These are phyloP conservation scores for Euura lappo DNA, from an alignment of 1,140 invertebrate genomes.

Conservation along the genomic window DNA sequence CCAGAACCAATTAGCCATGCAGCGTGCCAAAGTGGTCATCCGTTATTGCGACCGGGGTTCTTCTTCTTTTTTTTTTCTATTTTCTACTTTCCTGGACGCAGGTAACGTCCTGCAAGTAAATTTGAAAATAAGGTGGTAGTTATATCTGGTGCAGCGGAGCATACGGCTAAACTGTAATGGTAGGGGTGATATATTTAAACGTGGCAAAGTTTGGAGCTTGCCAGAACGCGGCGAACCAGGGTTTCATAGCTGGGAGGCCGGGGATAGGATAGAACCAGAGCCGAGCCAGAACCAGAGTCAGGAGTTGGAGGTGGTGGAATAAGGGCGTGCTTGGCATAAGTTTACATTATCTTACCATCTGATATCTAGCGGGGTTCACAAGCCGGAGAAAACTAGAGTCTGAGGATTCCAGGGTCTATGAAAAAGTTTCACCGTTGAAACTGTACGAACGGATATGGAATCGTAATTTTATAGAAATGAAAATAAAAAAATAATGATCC, in stretches of 20 bases:
- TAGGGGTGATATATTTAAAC: slow-evolving; percentile 58
- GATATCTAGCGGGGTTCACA: no score
- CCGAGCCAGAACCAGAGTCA: slow-evolving; percentile 11
- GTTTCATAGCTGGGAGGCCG: slow-evolving; percentile 11
- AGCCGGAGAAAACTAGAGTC: no score
- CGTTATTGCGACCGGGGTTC: no score
- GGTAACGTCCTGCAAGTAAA: background rate
- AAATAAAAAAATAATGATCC: no score
- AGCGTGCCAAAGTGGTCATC: no score
- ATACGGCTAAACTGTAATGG: slow-evolving; percentile 59
- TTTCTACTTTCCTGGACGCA: no score
- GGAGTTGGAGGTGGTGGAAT: slow-evolving; percentile 9
- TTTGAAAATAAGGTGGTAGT: background rate
- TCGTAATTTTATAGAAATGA: no score
- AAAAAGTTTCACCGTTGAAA: no score
- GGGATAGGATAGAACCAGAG: slow-evolving; percentile 16
- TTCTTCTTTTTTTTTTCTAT: no score
- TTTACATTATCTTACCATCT: slow-evolving; percentile 61
- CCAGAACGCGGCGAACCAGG: slow-evolving; percentile 15
- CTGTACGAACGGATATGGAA: no score
- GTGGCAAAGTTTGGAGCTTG: slow-evolving; percentile 54
- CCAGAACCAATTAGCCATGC: no score
- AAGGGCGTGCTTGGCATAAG: slow-evolving; percentile 58
- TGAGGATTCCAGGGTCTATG: no score
- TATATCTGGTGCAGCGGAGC: slow-evolving; percentile 31